These are phyloP conservation scores for Thamnophis elegans DNA, from an alignment of 2,797 vertebrate species.

Conservation along the genomic window DNA sequence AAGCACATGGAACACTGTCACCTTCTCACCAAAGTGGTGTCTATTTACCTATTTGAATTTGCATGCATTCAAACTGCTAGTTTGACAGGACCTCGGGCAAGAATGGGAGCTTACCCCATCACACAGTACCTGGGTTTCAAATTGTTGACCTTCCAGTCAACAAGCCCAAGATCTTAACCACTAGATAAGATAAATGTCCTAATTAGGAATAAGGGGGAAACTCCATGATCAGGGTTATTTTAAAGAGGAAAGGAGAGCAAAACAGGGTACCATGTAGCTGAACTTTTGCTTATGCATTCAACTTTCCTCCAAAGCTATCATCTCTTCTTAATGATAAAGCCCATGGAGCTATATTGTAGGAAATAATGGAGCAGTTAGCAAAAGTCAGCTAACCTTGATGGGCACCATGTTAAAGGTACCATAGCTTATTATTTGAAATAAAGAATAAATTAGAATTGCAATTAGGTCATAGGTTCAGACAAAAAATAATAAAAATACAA, in stretches of 20 bases:
- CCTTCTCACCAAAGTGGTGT: background rate
- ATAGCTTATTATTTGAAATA: slow-evolving; percentile 24
- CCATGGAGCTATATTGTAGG: background rate
- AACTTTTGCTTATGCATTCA: background rate
- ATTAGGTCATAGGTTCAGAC: slow-evolving; percentile 17
- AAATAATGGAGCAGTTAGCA: slow-evolving; percentile 13
- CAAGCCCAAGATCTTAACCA: background rate
- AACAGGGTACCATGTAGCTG: background rate
- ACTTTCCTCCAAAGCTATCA: background rate
- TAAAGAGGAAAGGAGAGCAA: background rate
- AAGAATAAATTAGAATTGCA: slow-evolving; percentile 35
- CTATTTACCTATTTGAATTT: too few relatives aligned
- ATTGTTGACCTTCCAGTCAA: too few relatives aligned
- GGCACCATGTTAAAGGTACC: slow-evolving; percentile 24
- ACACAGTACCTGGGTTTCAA: background rate
- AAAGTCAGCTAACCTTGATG: background rate
- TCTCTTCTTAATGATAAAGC: background rate
- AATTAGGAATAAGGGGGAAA: background rate
- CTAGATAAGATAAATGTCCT: background rate
- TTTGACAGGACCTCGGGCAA: background rate
- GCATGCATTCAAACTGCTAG: background rate
- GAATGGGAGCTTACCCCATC: background rate
- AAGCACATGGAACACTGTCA: background rate
- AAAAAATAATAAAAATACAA: background rate
- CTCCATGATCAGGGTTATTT: background rate